These are phyloP conservation scores for Drosophila truncata DNA, from an alignment of 1,140 invertebrate genomes.

Conservation along the genomic window DNA sequence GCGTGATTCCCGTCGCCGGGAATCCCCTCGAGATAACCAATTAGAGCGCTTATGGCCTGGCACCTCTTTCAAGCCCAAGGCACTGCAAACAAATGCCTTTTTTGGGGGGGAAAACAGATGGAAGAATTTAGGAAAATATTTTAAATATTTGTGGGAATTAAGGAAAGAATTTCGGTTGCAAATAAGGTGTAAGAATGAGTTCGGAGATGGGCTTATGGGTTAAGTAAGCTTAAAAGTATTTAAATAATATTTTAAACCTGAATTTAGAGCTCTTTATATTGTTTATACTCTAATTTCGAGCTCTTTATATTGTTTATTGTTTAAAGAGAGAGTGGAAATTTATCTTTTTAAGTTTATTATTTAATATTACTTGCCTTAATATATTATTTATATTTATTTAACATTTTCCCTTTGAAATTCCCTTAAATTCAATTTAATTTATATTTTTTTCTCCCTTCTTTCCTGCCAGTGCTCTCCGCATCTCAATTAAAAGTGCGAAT, in stretches of 20 bases:
- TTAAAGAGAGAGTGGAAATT: too few species aligned
- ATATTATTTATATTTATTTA: not conserved
- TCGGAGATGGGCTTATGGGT: too few species aligned
- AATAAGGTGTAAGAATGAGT: too few species aligned
- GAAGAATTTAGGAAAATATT: too few species aligned
- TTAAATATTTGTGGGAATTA: too few species aligned
- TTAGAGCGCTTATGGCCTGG: slow-evolving; percentile 37
- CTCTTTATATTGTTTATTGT: too few species aligned
- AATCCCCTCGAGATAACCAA: slow-evolving; percentile 44
- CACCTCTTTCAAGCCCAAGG: slow-evolving; percentile 24
- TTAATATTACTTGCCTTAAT: not conserved
- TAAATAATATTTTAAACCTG: not conserved
- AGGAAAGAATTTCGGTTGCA: too few species aligned
- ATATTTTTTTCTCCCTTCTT: not conserved
- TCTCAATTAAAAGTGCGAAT: slow-evolving; percentile 64
- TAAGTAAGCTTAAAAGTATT: too few species aligned
- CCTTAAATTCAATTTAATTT: not conserved
- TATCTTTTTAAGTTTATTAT: too few species aligned
- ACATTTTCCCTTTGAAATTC: not conserved
- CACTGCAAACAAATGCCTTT: slow-evolving; percentile 16
- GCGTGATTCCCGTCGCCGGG: slow-evolving; percentile 22
- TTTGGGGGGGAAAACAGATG: too few species aligned
- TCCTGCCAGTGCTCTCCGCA: slow-evolving; percentile 5
- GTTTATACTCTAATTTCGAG: too few species aligned
- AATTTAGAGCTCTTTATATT: not conserved